Evolutionary conservation across 2,888 invertebrate genomes (phyloP), one percentile per base, ranked within the genome.

Genomic region (Chrysomela aeneicollis): DNA sequence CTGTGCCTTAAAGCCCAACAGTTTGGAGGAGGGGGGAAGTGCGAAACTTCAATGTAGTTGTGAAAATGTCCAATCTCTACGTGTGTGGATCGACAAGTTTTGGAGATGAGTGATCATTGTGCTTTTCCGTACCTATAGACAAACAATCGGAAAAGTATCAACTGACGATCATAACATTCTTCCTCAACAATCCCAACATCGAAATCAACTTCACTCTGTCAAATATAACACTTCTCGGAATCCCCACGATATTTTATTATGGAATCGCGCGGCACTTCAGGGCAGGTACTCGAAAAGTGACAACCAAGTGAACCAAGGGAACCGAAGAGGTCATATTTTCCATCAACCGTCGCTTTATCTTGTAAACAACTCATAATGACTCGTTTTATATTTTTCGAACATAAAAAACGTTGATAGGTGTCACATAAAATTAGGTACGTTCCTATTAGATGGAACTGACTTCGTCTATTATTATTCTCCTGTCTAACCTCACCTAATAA

Each of bases 341-440:
- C 59, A 59, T 61, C 61, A 61, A 66, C 63, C 59, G 64, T 65
- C 65, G 68, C 71, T 73, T 70, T 64, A 65, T 65, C 72, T 68
- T 71, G 71, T 71, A 72, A 72, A 73, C 71, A 71, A 63, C 68
- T 65, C 59, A 67, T 73, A 72, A 73, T 73, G 71, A 68, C 68
- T 73, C 72, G 71, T 71, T 72, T 71, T 69, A 69, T 66, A 71
- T 70, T 71, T 70, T 67, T 70, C 64, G 64, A 63, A 64, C 61
- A 57, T 57, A 57, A 57, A 57, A 42, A 57, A 46, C 21, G 57
- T 57, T 57, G 57, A 57, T 57, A 46, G 57, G 57, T 57, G 57
- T 57, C 57, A 57, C 57, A 57, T 57, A 57, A 57, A 57, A 57
- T 57, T 47, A 57, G n/a, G 21, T 57, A 57, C 46, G 57, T 46